Evolutionary conservation across 2,113 vertebrate species (phyloP).

Genomic region (Corynorhinus townsendii): DNA sequence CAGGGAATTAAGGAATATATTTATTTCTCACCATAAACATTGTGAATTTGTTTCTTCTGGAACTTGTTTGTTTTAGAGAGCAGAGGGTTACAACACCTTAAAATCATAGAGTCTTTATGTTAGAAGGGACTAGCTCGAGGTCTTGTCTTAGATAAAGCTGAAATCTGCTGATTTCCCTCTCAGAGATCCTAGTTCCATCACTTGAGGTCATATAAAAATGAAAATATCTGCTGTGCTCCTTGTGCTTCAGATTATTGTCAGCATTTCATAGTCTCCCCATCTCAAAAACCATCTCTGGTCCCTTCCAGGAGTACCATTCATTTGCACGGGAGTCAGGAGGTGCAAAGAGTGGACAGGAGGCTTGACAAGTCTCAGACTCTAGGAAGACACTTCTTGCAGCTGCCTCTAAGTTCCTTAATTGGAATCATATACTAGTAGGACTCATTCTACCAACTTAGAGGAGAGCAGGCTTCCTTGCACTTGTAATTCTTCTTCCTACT

Average conservation of each 20-base stretch:
- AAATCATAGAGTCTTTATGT: background rate
- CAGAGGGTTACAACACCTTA: conserved; percentile 1
- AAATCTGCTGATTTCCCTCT: background rate
- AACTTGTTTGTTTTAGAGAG: background rate
- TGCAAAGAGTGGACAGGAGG: background rate
- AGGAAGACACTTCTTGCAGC: background rate
- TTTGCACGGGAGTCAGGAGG: background rate
- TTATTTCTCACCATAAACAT: background rate
- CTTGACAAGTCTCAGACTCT: background rate
- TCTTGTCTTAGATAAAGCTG: background rate
- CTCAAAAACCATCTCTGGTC: background rate
- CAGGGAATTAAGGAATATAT: background rate
- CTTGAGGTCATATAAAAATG: background rate
- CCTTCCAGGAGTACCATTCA: background rate
- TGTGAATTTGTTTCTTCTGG: background rate
- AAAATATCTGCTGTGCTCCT: background rate
- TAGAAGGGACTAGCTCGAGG: background rate
- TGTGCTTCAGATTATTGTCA: background rate
- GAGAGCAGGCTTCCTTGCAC: background rate
- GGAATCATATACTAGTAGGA: background rate
- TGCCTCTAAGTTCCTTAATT: background rate
- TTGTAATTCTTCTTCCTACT: background rate
- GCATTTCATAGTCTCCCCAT: background rate
- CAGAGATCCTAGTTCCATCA: background rate
- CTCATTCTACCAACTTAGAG: background rate